Base-by-base conservation (phyloP, 2,113 vertebrate species). In the Apeltes quadracus region DNA sequence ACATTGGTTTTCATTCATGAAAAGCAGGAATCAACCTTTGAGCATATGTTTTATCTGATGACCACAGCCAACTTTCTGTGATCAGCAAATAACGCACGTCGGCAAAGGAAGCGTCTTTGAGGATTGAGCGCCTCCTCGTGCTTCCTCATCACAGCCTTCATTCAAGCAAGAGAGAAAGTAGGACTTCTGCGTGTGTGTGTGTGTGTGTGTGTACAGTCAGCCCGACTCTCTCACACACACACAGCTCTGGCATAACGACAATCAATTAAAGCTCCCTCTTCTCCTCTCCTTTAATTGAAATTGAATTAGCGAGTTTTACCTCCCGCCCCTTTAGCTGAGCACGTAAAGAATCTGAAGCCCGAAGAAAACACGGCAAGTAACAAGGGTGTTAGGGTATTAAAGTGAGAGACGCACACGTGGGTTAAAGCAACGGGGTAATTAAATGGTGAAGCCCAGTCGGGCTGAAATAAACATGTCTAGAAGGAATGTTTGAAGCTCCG, bases 231-330 rank as follows among this genome's bases (percentile, higher is more conserved):
- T 23, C n/a, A 27, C 53, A 50, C 69, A 71, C 58, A 53, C 59
- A 56, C 27, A 66, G 34, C 82, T 66, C 62, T 44, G 76, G 74
- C 62, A 80, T 72, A 82, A 85, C 68, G 50, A 73, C 76, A 87
- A 88, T 90, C 90, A 87, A 89, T 89, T 89, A 90, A 82, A 87
- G 76, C 84, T 50, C 80, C 78, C 76, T 84, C 82, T 65, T 78
- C 83, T 74, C 50, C 63, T 75, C 32, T 83, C 70, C 79, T 83
- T 89, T 88, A 88, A 86, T 87, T 90, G 85, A 84, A 88, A 88
- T 88, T 71, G 86, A 89, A 89, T 80, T 75, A 83, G 65, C 71
- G 58, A 72, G 55, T 71, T 88, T 55, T 79, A 41, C 61, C 79
- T 81, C 74, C 63, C 29, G 25, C 64, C 79, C 81, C 76, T 78